Base-by-base conservation (phyloP, 2,797 vertebrate species). In the Carcharodon carcharias region DNA sequence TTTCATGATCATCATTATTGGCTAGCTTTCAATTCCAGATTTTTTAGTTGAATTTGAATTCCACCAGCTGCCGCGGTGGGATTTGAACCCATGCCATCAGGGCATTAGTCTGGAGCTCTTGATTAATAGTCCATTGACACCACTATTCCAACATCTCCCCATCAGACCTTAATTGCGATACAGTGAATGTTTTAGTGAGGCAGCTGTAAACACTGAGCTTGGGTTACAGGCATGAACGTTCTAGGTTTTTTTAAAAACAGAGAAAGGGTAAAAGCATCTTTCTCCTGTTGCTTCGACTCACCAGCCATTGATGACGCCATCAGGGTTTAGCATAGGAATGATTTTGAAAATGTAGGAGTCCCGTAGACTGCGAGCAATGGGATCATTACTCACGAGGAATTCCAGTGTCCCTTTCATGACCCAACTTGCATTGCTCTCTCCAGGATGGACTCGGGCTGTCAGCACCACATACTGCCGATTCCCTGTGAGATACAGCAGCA, bases 361-460 rank as follows among this genome's bases (percentile, higher is more conserved):
- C 95, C 99, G 97, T 96, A 99, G 97, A 96, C 98, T 98, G 96
- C 98, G 97, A 5, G 99, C 99, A 82, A 98, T 98, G 0, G 98
- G 98, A 89, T 99, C 98, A 0, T 5, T 96, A 97, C 99, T 98
- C 97, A 98, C 98, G 9, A 99, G 98, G 97, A 99, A 99, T 97
- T 99, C 99, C 97, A 99, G 96, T 0, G 98, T 98, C 0, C 99
- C 99, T 97, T 99, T 99, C 98, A 99, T 99, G 96, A 99, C 98
- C 99, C 99, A 99, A 58, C 99, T 99, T 97, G 98, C 97, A 71
- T 99, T 99, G 96, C 98, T 99, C 96, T 99, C 99, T 0, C 99
- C 98, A 0, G 99, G 99, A 96, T 99, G 99, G 73, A 99, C 99
- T 0, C 99, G 98, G 1, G 98, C 98, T 0, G 98, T 98, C 63